Conservation (phyloP, 92 coral and sea anemone species). For the Porites rus region DNA sequence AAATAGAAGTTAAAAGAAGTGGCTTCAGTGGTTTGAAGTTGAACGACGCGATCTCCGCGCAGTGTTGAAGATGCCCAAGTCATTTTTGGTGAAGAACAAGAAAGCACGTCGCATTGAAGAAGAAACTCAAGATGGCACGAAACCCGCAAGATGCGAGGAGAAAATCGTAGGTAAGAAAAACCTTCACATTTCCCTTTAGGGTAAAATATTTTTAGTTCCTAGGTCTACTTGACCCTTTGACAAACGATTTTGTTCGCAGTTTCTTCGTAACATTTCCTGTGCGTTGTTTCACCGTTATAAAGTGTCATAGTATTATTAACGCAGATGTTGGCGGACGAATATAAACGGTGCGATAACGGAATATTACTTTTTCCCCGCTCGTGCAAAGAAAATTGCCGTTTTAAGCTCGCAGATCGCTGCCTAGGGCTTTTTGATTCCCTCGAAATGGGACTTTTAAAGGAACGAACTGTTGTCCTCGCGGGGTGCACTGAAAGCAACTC, state of each 20-base stretch:
- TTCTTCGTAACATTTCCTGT: slow-evolving; percentile 86
- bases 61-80: slow-evolving; percentile 85
- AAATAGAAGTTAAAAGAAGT: slow-evolving; percentile 27
- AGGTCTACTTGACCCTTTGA: slow-evolving; percentile 77
- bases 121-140: slow-evolving; percentile 39
- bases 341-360: slow-evolving; percentile 49
- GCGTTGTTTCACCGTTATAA: slow-evolving; percentile 85
- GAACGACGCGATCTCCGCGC: slow-evolving; percentile 25
- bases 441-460: slow-evolving; percentile 45
- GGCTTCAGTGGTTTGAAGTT: slow-evolving; percentile 38
- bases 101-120: slow-evolving; percentile 63
- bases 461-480: slow-evolving; percentile 32
- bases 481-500: slow-evolving; percentile 68
- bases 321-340: slow-evolving; percentile 50
- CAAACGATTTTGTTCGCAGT: slow-evolving; percentile 68
- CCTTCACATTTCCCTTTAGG: slow-evolving; percentile 12
- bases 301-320: slow-evolving; percentile 60
- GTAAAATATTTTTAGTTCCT: slow-evolving; percentile 32
- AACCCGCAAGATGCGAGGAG: slow-evolving; percentile 10
- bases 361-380: slow-evolving; percentile 15
- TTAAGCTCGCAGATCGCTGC: background rate
- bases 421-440: slow-evolving; percentile 43
- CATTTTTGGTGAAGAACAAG: slow-evolving; percentile 89
- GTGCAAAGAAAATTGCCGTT: background rate
- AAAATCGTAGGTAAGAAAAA: slow-evolving; percentile 54